Percentiles rank a stretch among this genome's conserved stretches.
Evolutionary conservation across 1,140 invertebrate species (phyloP).

Genomic region (Acyrthosiphon pisum): DNA sequence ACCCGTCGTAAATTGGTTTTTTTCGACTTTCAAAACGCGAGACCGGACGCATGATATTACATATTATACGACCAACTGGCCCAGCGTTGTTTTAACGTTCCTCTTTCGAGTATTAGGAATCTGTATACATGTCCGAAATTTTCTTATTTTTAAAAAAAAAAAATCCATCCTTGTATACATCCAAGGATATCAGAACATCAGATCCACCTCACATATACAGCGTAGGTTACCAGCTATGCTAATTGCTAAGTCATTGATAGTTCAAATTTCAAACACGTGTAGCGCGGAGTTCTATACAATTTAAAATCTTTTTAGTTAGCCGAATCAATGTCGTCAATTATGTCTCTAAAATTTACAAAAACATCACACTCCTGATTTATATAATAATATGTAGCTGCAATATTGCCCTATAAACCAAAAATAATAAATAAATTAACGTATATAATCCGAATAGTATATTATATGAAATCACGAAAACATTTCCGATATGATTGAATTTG

Average conservation of each 20-base stretch:
- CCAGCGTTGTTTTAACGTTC: not conserved
- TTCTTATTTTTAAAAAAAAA: not conserved
- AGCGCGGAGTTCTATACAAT: not conserved
- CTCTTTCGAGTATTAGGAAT: not conserved
- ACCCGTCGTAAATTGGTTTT: not conserved
- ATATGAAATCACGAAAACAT: not conserved
- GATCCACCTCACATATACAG: not conserved
- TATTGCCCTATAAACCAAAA: not conserved
- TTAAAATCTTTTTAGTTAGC: not conserved
- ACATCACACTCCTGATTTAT: not conserved
- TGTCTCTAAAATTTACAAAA: not conserved
- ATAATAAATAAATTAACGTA: not conserved
- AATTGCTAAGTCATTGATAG: not conserved
- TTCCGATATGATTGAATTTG: not conserved
- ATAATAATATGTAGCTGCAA: not conserved
- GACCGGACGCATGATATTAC: not conserved
- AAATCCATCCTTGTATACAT: not conserved
- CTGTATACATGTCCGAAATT: not conserved
- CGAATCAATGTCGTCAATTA: not conserved
- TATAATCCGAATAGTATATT: not conserved
- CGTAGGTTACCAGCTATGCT: not conserved
- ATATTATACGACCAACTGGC: not conserved
- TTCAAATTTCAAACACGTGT: not conserved
- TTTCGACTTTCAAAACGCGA: constrained; percentile 15
- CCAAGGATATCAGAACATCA: not conserved